These are phyloP conservation scores for Alectura lathami DNA, from an alignment of 2,113 vertebrate species.

Conservation along the genomic window DNA sequence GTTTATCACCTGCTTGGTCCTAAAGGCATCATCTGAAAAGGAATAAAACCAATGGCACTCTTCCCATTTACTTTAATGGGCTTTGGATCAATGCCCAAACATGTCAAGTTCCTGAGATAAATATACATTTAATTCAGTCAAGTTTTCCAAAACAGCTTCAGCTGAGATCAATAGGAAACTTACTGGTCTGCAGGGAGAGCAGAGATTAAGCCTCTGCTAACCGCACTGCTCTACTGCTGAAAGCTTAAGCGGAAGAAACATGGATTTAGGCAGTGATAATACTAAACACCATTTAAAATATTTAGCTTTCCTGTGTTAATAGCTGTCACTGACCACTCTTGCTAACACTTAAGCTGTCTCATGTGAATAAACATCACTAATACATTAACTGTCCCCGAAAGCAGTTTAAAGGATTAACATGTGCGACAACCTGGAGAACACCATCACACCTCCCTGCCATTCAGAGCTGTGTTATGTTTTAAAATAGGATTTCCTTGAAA, in stretches of 20 bases:
- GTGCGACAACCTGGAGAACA: neutral
- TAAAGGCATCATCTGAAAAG: constrained; percentile 7
- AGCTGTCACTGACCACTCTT: neutral
- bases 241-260: neutral
- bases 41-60: constrained; percentile 18
- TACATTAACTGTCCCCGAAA: neutral
- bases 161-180: neutral
- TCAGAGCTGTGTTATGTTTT: neutral
- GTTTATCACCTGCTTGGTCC: constrained; percentile 21
- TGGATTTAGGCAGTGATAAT: neutral
- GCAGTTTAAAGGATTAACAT: neutral
- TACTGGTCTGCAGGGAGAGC: neutral
- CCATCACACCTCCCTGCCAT: neutral
- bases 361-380: neutral
- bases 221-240: neutral
- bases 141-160: neutral
- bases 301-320: neutral
- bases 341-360: neutral
- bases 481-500: neutral
- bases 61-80: constrained; percentile 7
- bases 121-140: neutral
- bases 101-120: neutral
- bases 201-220: neutral
- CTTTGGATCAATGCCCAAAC: neutral
- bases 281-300: neutral